A percentile compares a stretch with the other conserved stretches of the same genome.
phyloP scores from a whole-genome alignment of 2,797 vertebrate species.

The Tangara arthus region DNA sequence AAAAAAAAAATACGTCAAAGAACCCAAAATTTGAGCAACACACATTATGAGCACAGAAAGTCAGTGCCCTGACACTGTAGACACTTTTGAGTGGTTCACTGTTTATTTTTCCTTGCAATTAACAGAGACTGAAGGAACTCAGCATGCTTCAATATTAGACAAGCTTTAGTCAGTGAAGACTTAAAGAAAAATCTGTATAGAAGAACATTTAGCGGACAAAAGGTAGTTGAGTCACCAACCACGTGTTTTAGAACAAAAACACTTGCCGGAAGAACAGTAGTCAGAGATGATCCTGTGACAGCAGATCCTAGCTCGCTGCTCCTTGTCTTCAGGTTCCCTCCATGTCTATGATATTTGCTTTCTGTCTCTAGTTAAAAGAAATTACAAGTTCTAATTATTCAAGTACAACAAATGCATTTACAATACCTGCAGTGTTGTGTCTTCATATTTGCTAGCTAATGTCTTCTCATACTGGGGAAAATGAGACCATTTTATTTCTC shows the following conservation, averaged over 20 bases:
- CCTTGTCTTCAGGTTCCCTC: conserved; percentile 59
- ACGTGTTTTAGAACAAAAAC: not conserved
- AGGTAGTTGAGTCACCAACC: not conserved
- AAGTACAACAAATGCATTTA: not conserved
- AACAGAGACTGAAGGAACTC: not conserved
- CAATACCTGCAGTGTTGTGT: not conserved
- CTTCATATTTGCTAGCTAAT: not conserved
- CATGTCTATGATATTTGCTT: conserved; percentile 46
- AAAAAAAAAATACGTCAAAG: not conserved
- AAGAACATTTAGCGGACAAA: not conserved
- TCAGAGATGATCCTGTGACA: conserved; percentile 47
- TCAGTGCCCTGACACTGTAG: not conserved
- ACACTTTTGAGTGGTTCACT: not conserved
- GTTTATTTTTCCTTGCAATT: not conserved
- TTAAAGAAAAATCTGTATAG: not conserved
- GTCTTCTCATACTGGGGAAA: not conserved
- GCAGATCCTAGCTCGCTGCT: conserved; percentile 33
- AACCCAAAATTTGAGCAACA: not conserved
- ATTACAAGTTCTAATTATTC: not conserved
- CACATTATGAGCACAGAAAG: not conserved
- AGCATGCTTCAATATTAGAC: not conserved
- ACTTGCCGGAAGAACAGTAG: conserved; percentile 74
- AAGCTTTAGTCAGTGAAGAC: not conserved
- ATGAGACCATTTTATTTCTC: not conserved
- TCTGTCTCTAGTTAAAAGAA: conserved; percentile 46